Base-by-base conservation (phyloP, 2,113 vertebrate species). In the Ceuthmochares aereus region DNA sequence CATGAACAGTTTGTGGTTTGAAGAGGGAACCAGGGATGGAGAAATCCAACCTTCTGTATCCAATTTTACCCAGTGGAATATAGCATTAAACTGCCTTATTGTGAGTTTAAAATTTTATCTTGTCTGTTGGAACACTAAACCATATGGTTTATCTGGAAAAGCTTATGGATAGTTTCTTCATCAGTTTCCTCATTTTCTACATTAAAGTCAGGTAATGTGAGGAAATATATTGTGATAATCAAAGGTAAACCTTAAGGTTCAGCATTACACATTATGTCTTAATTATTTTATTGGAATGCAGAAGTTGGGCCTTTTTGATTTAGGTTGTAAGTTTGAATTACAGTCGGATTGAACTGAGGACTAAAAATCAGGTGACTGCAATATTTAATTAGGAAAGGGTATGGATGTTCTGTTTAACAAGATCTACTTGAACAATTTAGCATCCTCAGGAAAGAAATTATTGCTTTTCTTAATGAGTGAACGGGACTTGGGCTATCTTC, bases 1-100 rank as follows among this genome's bases (percentile, higher is more conserved):
- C 95, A 95, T 97, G 96, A 97, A 89, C 94, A 87, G 93, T 94
- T 95, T 92, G 93, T 92, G 56, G 85, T 94, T 97, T 97, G 94
- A 96, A 96, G 96, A 96, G 95, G 91, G 58, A 96, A 42, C 70
- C 80, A 93, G 96, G 95, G 94, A 94, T 87, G 69, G 67, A 90
- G 94, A 94, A 92, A 94, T 80, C 81, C 81, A 96, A 72, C 93
- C 85, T 96, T 90, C 93, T 82, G 88, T 87, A 85, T 95, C 96
- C 73, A 92, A 81, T 97, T 95, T 95, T 95, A 89, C 97, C 89
- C 93, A 66, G 52, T 47, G 70, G 96, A 95, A 89, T 97, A 94
- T 66, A 63, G 29, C 81, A 74, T 96, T 94, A 94, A 95, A 82
- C 62, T 86, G 36, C 79, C 83, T 56, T 89, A 42, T 89, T 90